A percentile compares a stretch with the other conserved stretches of the same genome.
phyloP scores from a whole-genome alignment of 2,113 vertebrate genomes.

The Seriola dumerili region DNA sequence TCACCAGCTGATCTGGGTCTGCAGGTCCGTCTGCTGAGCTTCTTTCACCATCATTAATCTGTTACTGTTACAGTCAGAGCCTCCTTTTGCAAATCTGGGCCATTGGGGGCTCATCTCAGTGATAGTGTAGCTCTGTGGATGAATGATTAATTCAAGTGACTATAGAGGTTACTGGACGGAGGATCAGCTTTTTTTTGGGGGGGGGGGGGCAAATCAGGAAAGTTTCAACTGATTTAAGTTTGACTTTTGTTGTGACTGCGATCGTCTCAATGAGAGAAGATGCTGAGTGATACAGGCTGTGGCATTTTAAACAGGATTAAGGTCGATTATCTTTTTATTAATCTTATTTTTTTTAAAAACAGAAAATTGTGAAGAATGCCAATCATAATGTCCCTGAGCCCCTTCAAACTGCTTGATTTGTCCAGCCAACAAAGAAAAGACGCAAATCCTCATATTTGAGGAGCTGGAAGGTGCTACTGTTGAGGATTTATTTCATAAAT shows the following conservation, averaged over 20 bases:
- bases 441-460: too few species aligned
- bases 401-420: too few species aligned
- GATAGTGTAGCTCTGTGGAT: slow-evolving; percentile 57
- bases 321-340: background rate
- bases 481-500: too few species aligned
- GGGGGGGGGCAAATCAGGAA: slow-evolving; percentile 3
- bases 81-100: slow-evolving; percentile 64
- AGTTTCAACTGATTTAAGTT: slow-evolving; percentile 20
- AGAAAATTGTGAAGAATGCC: background rate
- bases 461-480: too few species aligned
- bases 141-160: slow-evolving; percentile 71
- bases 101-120: slow-evolving; percentile 50
- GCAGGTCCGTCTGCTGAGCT: slow-evolving; percentile 47
- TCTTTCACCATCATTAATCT: slow-evolving; percentile 50
- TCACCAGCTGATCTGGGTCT: slow-evolving; percentile 51
- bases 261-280: background rate
- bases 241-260: background rate
- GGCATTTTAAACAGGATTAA: background rate
- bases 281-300: background rate
- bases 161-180: slow-evolving; percentile 29
- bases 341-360: background rate
- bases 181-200: slow-evolving; percentile 36
- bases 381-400: background rate
- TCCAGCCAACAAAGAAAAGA: too few species aligned
- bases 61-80: slow-evolving; percentile 43